A percentile compares a stretch with the other conserved stretches of the same genome.
Evolutionary conservation across 2,888 invertebrate genomes (phyloP).

Genomic region (Cancer borealis): DNA sequence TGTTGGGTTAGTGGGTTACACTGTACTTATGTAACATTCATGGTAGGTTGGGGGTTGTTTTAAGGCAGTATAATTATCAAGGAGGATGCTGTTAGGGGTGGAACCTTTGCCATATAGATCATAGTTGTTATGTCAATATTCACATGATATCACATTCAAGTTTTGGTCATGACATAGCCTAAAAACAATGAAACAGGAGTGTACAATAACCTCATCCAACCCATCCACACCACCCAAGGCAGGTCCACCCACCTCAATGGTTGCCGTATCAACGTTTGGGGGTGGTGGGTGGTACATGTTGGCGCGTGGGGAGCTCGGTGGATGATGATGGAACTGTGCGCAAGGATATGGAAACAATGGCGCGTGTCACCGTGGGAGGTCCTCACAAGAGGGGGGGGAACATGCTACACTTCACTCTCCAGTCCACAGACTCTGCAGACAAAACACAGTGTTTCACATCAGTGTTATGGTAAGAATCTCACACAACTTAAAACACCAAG

Average conservation of each 20-base stretch:
- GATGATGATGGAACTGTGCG: constrained; percentile 74
- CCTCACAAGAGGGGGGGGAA: constrained; percentile 78
- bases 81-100: too few species aligned
- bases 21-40: too few species aligned
- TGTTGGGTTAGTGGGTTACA: too few species aligned
- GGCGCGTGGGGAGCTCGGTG: background rate
- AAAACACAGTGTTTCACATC: background rate
- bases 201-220: too few species aligned
- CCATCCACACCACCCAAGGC: background rate
- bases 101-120: too few species aligned
- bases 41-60: too few species aligned
- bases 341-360: constrained; percentile 59
- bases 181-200: too few species aligned
- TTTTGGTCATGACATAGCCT: too few species aligned
- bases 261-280: constrained; percentile 68
- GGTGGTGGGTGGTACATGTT: constrained; percentile 73
- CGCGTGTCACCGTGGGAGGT: constrained; percentile 77
- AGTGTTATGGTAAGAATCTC: background rate
- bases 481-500: too few species aligned
- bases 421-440: constrained; percentile 64
- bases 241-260: constrained; percentile 61
- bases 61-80: too few species aligned
- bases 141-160: too few species aligned
- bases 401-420: constrained; percentile 72
- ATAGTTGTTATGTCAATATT: too few species aligned